phyloP scores from a whole-genome alignment of 2,797 vertebrate genomes.

The Perodicticus potto region DNA sequence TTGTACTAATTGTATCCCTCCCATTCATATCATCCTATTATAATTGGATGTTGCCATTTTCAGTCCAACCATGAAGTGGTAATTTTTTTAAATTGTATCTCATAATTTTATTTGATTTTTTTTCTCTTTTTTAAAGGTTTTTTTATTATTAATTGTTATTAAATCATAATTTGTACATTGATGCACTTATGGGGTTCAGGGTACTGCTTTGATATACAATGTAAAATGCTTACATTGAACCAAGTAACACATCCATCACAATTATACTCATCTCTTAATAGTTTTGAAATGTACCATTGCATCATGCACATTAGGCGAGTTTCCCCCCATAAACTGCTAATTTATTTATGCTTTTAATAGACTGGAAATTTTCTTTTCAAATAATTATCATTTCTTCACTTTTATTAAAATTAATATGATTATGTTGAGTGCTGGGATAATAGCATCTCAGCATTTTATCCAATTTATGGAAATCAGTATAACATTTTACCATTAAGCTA shows the following conservation, averaged over 20 bases:
- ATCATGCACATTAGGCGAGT: no score
- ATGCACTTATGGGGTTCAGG: no score
- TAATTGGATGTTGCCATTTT: background rate
- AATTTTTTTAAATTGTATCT: background rate
- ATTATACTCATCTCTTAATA: no score
- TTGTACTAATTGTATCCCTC: background rate
- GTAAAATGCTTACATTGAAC: no score
- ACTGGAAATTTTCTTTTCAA: background rate
- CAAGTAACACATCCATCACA: no score
- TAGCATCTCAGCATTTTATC: background rate
- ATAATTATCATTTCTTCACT: background rate
- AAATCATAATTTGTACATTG: no score
- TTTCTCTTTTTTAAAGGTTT: no score
- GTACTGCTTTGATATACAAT: no score
- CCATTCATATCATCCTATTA: background rate
- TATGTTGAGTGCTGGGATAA: background rate
- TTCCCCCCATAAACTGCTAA: background rate
- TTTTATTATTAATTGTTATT: no score
- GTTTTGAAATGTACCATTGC: no score
- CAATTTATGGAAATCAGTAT: background rate
- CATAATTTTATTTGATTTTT: no score
- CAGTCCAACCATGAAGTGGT: background rate
- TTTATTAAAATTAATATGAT: background rate
- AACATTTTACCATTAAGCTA: background rate
- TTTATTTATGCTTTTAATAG: slow-evolving; percentile 2